Evolutionary conservation across 53 echinoderm and acorn worm species (phyloP), one percentile per base, ranked within the genome.

Genomic region (Hippasteria phrygiana): DNA sequence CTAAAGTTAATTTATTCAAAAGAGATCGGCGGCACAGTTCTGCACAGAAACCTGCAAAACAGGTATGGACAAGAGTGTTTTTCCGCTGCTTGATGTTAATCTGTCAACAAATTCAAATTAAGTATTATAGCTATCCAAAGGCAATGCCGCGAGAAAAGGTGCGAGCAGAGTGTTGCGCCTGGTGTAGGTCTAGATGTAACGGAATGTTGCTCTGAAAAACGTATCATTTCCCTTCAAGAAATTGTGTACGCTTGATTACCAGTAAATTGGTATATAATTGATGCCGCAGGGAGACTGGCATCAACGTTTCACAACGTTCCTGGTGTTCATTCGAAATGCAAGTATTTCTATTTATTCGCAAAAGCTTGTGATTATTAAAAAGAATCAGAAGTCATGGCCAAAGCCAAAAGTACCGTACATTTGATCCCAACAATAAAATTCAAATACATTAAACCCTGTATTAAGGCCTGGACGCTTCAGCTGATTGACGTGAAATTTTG

Each of bases 21-120:
- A n/a, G n/a, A n/a, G n/a, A n/a, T n/a, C n/a, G n/a, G n/a, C n/a
- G n/a, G n/a, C n/a, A n/a, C n/a, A n/a, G n/a, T n/a, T n/a, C n/a
- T n/a, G n/a, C n/a, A n/a, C n/a, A n/a, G n/a, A n/a, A n/a, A n/a
- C n/a, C n/a, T n/a, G n/a, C n/a, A n/a, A n/a, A n/a, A 59, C 12
- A 51, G 51, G 7, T 59, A 24, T 20, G n/a, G 34, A 67, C 69
- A 35, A 20, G 69, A 35, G 4, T 51, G 51, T 34, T 36, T n/a
- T 51, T 20, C 37, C 77, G 53, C 77, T 32, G 26, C 14, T 9
- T 16, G 2, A 53, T 39, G 11, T 59, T 6, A 62, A 79, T 62
- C 79, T 79, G 79, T 79, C 82, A 46, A 13, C 82, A 43, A 46
- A 64, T 82, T 65, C 66, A 82, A 82, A 82, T 82, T 42, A 62